Evolutionary conservation across 2,888 invertebrate species (phyloP).

Genomic region (Machimus atricapillus): DNA sequence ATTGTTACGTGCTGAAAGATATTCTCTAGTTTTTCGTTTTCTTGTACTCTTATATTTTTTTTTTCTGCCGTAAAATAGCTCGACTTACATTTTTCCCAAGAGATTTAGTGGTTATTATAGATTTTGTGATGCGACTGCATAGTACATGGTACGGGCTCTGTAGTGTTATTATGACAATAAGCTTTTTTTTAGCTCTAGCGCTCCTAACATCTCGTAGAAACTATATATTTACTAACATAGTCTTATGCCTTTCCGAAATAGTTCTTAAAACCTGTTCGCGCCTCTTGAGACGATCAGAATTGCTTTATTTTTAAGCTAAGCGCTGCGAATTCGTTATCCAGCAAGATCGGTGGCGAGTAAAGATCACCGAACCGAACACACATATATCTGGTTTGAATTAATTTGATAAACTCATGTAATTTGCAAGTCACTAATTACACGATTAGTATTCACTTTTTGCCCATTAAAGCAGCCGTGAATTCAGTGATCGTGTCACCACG

Average conservation of each 20-base stretch:
- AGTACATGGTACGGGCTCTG: slow-evolving; percentile 16
- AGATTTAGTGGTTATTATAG: slow-evolving; percentile 1
- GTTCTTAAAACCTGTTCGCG: not conserved
- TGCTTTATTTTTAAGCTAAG: not conserved
- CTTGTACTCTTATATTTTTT: not conserved
- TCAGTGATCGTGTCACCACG: not conserved
- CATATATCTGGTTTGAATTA: not conserved
- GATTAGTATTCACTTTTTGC: not conserved
- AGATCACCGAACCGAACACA: not conserved
- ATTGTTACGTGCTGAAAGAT: slow-evolving; percentile 11
- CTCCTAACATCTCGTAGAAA: not conserved
- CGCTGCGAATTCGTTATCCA: not conserved
- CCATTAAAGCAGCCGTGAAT: not conserved
- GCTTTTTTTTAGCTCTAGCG: not conserved
- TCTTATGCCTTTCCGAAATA: not conserved
- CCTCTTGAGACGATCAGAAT: not conserved
- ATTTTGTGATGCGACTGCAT: slow-evolving; percentile 33
- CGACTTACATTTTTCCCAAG: not conserved
- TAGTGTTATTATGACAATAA: not conserved
- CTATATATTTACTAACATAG: not conserved
- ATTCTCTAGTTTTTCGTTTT: not conserved
- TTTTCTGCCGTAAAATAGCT: not conserved
- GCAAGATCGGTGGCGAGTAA: not conserved
- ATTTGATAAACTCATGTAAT: not conserved
- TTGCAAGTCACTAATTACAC: not conserved